Evolutionary conservation across 1,140 invertebrate genomes (phyloP).

Genomic region (Adoxophyes honmai): DNA sequence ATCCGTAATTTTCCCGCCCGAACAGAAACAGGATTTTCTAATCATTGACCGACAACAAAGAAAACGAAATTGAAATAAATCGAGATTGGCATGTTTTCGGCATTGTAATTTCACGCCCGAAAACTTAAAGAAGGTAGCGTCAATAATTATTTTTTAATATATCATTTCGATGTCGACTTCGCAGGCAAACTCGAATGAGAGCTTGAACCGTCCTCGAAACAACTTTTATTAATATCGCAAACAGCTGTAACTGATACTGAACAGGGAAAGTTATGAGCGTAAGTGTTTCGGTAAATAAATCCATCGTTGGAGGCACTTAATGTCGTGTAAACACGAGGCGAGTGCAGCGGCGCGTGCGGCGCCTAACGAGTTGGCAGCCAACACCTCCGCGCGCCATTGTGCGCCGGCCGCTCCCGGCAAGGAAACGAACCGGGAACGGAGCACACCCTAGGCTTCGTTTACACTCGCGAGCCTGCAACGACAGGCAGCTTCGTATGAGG

Average conservation of each 20-base stretch:
- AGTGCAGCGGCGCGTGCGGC: not conserved
- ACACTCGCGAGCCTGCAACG: no score
- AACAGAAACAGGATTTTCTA: not conserved
- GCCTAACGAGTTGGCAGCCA: slow-evolving; percentile 11
- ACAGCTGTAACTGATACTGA: slow-evolving; percentile 9
- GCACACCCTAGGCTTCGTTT: no score
- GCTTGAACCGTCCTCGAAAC: not conserved
- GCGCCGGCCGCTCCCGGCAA: not conserved
- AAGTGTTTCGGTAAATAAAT: slow-evolving; percentile 14
- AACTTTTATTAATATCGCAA: slow-evolving; percentile 14
- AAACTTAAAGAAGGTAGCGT: no score
- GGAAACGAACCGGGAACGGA: slow-evolving; percentile 1
- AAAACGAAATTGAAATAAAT: not conserved
- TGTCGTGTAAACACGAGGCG: slow-evolving; percentile 3
- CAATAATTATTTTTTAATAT: no score
- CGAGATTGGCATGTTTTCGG: not conserved
- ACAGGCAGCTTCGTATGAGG: no score
- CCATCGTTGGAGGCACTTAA: slow-evolving; percentile 3
- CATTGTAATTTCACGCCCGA: no score
- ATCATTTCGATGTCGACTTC: no score
- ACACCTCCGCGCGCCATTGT: slow-evolving; percentile 7
- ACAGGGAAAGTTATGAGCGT: slow-evolving; percentile 5
- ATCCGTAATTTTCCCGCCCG: no score
- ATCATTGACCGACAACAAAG: slow-evolving; percentile 3
- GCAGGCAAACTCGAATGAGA: no score